These are phyloP conservation scores for Danio rerio DNA, from an alignment of 2,113 vertebrate genomes.

Conservation along the genomic window GRCz12tu NC_133195.1:35312001-35312500, in stretches of 20 bases:
- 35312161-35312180: slow-evolving; percentile 75
- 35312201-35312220: slow-evolving; percentile 73
- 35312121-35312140: slow-evolving; percentile 79
- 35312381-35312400: not conserved
- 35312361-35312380: not conserved
- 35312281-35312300: slow-evolving; percentile 43
- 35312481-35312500: no score
- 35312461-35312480: not conserved
- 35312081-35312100: slow-evolving; percentile 79
- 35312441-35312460: not conserved
- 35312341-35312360: not conserved
- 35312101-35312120: slow-evolving; percentile 78
- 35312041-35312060: slow-evolving; percentile 84
- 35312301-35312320: slow-evolving; percentile 35
- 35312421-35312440: not conserved
- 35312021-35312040: slow-evolving; percentile 85
- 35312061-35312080: slow-evolving; percentile 84
- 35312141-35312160: slow-evolving; percentile 79
- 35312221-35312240: slow-evolving; percentile 63
- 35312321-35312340: not conserved
- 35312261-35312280: slow-evolving; percentile 41
- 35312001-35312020: slow-evolving; percentile 80
- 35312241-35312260: slow-evolving; percentile 55
- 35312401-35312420: not conserved
- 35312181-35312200: slow-evolving; percentile 66